Evolutionary conservation across 2,113 vertebrate genomes (phyloP).

Genomic region (Talpa occidentalis): DNA sequence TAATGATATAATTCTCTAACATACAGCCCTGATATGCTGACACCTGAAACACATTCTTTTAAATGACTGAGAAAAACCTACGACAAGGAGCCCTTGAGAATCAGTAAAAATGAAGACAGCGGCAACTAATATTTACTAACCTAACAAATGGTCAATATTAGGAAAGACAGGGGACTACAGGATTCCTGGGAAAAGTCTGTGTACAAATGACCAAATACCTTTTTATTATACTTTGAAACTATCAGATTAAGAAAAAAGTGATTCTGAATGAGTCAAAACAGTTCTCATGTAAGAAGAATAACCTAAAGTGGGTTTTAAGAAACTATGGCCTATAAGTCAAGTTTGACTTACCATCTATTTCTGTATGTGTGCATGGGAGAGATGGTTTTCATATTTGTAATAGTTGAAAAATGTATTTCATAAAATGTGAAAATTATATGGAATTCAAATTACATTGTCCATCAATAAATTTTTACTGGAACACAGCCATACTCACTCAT

Average conservation of each 20-base stretch:
- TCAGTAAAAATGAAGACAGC: background rate
- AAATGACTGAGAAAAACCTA: constrained; percentile 37
- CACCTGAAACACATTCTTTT: constrained; percentile 21
- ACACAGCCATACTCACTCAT: background rate
- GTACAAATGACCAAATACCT: constrained; percentile 3
- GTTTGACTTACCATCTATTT: background rate
- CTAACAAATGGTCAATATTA: background rate
- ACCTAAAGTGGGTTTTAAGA: background rate
- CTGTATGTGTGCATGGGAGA: background rate
- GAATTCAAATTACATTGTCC: constrained; percentile 8
- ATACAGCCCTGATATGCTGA: background rate
- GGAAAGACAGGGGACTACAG: background rate
- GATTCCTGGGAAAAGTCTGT: background rate
- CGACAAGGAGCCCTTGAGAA: background rate
- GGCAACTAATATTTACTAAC: background rate
- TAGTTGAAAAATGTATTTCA: background rate
- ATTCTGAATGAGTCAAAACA: background rate
- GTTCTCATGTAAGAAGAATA: background rate
- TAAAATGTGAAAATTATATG: background rate
- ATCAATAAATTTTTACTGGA: background rate
- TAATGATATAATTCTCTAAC: background rate
- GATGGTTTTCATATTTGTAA: background rate
- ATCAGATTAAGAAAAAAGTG: constrained; percentile 16
- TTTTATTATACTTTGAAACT: constrained; percentile 11
- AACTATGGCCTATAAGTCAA: background rate